These are phyloP conservation scores for Calliphora vicina DNA, from an alignment of 1,140 invertebrate genomes.

Conservation along the genomic window DNA sequence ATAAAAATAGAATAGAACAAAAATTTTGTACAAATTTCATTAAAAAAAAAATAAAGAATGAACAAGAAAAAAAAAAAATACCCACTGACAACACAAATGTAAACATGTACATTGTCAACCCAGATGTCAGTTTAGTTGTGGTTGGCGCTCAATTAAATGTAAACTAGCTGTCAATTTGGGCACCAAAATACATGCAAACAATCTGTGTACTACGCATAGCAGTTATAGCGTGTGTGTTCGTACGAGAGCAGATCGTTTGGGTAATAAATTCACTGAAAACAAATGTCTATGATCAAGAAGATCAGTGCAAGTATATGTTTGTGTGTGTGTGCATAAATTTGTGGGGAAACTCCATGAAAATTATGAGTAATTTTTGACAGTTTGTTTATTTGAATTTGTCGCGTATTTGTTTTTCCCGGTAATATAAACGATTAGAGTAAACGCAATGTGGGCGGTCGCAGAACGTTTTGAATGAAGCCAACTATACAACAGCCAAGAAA, in stretches of 20 bases:
- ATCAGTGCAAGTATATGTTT: too few species aligned
- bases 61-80: too few species aligned
- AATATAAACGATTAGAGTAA: slow-evolving; percentile 34
- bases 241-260: neutral
- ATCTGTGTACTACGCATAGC: neutral
- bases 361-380: slow-evolving; percentile 43
- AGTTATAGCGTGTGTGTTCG: neutral
- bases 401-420: slow-evolving; percentile 38
- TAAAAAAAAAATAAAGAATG: neutral
- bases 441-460: slow-evolving; percentile 37
- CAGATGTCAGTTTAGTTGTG: slow-evolving; percentile 37
- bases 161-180: slow-evolving; percentile 19
- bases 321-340: neutral
- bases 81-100: slow-evolving; percentile 12
- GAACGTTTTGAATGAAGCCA: neutral
- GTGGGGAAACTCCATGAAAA: slow-evolving; percentile 28
- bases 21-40: neutral
- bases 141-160: slow-evolving; percentile 30
- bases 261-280: neutral
- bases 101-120: slow-evolving; percentile 39
- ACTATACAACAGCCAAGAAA: neutral
- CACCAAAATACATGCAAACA: neutral
- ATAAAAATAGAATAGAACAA: neutral
- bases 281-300: slow-evolving; percentile 7
- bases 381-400: slow-evolving; percentile 42